A percentile compares a stretch with the other conserved stretches of the same genome.
phyloP scores from a whole-genome alignment of 2,888 invertebrate species.

The Apocheima hispidaria region DNA sequence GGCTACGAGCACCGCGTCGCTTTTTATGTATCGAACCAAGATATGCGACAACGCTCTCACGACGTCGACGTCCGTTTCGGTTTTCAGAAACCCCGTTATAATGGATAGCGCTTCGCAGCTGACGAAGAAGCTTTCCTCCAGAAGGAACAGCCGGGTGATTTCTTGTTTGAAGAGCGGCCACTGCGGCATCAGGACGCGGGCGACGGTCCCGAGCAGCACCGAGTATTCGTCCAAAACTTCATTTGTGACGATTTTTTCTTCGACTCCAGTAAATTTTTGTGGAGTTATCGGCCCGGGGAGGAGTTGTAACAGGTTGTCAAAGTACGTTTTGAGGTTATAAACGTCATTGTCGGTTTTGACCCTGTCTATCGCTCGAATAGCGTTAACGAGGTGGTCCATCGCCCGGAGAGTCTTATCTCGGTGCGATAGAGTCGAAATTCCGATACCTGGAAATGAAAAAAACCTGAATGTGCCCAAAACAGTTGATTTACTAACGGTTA shows the following conservation, averaged over 20 bases:
- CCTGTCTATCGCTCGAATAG: slow-evolving; percentile 57
- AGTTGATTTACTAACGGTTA: slow-evolving; percentile 52
- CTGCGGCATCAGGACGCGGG: slow-evolving; percentile 80
- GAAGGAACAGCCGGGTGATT: slow-evolving; percentile 76
- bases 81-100: slow-evolving; percentile 79
- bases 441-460: slow-evolving; percentile 71
- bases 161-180: slow-evolving; percentile 86
- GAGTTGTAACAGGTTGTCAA: slow-evolving; percentile 47
- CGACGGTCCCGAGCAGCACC: slow-evolving; percentile 78
- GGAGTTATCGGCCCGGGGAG: slow-evolving; percentile 88
- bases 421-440: slow-evolving; percentile 25
- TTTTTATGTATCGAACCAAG: slow-evolving; percentile 80
- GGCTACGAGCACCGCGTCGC: slow-evolving; percentile 85
- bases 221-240: slow-evolving; percentile 80
- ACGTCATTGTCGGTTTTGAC: slow-evolving; percentile 68
- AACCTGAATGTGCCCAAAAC: slow-evolving; percentile 82
- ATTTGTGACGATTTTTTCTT: slow-evolving; percentile 59
- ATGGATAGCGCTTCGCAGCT: slow-evolving; percentile 79
- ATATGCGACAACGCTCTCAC: slow-evolving; percentile 71
- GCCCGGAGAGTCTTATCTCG: slow-evolving; percentile 52
- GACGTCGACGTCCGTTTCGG: slow-evolving; percentile 60
- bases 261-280: slow-evolving; percentile 87
- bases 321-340: slow-evolving; percentile 47
- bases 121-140: slow-evolving; percentile 82
- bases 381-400: slow-evolving; percentile 62